Base-by-base conservation (phyloP, 1,140 invertebrate species). In the Steinernema khuongi region DNA sequence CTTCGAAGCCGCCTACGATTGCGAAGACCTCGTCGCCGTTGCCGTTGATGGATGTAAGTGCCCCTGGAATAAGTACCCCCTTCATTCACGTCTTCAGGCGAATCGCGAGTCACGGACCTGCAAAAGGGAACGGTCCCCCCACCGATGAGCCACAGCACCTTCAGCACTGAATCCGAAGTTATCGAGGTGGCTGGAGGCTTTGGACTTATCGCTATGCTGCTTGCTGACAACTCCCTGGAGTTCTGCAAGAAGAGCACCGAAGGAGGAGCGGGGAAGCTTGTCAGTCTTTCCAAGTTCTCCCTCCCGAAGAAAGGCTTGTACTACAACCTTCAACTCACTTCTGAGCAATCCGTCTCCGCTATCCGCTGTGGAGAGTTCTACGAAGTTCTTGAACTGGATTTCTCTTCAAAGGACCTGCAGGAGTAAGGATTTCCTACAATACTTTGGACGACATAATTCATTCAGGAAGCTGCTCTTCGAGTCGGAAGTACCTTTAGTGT, bases 41-140 rank as follows among this genome's bases (percentile, higher is more conserved):
- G 92, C 93, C 29, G 91, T 94, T 79, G 91, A 94, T 89, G 92
- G 91, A 77, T 81, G 88, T 88, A 85, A 81, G 79, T n/a, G 31
- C 76, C 68, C 36, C 7, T 41, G 71, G 1, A 67, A 73, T 70
- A 60, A 67, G 74, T 60, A 50, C 33, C 74, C 73, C 44, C 31
- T 70, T 19, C 67, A 19, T 71, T 67, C 75, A 78, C 66, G 77
- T 73, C 76, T 84, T 31, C 76, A 84, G 89, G 88, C 66, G 89
- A 89, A 79, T 72, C 91, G 22, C 85, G 92, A 26, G 66, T 94
- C 29, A 93, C 93, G 14, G 88, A 89, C 66, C 92, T 94, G 79
- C 88, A 89, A 78, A 82, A 89, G 71, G 88, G 89, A 68, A 87
- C 92, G 30, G 88, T 94, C 4, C 93, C 93, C 43, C 93, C 93